Percentiles rank a stretch among this genome's conserved stretches.
Conservation (phyloP, 2,888 invertebrate genomes). For the Sycophila texana region DNA sequence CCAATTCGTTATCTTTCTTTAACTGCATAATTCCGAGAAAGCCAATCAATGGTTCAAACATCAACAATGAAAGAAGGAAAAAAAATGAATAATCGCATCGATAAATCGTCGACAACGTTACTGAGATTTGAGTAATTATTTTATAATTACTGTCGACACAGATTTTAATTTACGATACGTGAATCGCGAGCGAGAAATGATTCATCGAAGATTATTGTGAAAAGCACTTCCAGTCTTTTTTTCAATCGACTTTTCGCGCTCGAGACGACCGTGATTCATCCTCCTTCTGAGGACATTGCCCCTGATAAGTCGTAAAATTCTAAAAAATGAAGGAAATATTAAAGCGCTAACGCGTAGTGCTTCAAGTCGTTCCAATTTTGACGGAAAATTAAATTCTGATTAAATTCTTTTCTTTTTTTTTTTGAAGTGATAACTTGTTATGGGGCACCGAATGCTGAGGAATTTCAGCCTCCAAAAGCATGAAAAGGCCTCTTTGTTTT, state of each 20-base stretch:
- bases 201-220: slow-evolving; percentile 21
- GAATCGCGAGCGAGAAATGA: neutral
- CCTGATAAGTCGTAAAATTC: neutral
- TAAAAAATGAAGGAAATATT: no score
- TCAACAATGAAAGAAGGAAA: neutral
- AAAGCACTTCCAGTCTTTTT: slow-evolving; percentile 8
- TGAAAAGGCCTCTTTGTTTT: no score
- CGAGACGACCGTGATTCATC: neutral
- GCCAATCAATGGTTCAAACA: slow-evolving; percentile 6
- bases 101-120: neutral
- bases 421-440: no score
- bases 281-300: slow-evolving; percentile 3
- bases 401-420: no score
- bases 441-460: no score
- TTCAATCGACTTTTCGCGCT: neutral
- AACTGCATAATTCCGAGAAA: slow-evolving; percentile 9
- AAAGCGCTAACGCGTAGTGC: no score
- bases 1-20: slow-evolving; percentile 1
- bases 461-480: no score
- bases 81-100: neutral
- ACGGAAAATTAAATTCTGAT: no score
- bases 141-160: slow-evolving; percentile 26
- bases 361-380: no score
- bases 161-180: slow-evolving; percentile 1
- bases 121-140: slow-evolving; percentile 20